Conservation (phyloP, 2,888 invertebrate genomes). For the Oscheius sp. region DNA sequence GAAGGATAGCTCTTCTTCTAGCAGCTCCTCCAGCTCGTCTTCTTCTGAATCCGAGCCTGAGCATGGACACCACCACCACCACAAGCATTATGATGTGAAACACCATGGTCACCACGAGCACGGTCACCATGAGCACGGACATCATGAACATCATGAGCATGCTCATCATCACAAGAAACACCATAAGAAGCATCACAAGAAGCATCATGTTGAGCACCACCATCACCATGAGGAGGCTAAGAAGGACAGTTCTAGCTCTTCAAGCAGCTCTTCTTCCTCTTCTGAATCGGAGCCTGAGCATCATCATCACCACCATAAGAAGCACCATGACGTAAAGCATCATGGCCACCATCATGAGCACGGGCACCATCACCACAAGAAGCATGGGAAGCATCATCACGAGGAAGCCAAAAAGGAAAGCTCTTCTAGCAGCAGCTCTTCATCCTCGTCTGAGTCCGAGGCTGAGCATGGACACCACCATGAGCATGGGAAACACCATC, state of each 20-base stretch:
- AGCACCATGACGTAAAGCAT: constrained; percentile 8
- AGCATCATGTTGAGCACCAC: constrained; percentile 8
- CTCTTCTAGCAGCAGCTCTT: constrained; percentile 2
- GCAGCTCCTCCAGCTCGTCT: background rate
- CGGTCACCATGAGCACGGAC: background rate
- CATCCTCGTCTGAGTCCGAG: constrained; percentile 12
- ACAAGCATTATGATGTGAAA: background rate
- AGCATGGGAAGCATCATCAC: constrained; percentile 18
- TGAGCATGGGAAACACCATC: constrained; percentile 1
- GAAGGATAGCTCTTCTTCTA: constrained; percentile 4
- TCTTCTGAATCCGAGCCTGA: constrained; percentile 22
- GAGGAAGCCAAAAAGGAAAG: constrained; percentile 4
- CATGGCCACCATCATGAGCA: background rate
- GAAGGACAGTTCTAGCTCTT: constrained; percentile 2
- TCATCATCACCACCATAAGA: background rate
- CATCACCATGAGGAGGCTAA: constrained; percentile 18
- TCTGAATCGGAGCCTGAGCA: constrained; percentile 27
- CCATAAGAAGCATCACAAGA: constrained; percentile 10
- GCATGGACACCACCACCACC: constrained; percentile 9
- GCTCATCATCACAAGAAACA: constrained; percentile 1
- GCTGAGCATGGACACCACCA: constrained; percentile 17
- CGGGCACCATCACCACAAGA: background rate
- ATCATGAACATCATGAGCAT: background rate
- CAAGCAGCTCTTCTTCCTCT: background rate
- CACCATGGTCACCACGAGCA: constrained; percentile 1